A percentile compares a stretch with the other conserved stretches of the same genome.
Evolutionary conservation across 2,797 vertebrate genomes (phyloP).

Genomic region (Erethizon dorsatum): DNA sequence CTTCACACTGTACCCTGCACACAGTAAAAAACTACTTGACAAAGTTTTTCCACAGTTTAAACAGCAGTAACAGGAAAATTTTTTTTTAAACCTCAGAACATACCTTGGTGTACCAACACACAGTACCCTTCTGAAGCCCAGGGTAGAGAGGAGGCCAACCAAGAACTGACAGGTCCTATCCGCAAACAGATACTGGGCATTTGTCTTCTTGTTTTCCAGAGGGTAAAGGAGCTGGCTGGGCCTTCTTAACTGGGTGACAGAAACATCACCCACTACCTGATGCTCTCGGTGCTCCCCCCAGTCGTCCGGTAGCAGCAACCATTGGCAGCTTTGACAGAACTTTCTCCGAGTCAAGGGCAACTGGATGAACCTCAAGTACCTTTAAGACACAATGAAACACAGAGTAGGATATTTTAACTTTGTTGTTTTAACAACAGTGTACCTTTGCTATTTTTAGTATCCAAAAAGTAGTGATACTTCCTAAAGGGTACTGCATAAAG

Average conservation of each 20-base stretch:
- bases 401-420: conserved; percentile 40
- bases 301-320: conserved; percentile 92
- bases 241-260: conserved; percentile 89
- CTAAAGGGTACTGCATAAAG: conserved; percentile 41
- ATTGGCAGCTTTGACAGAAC: conserved; percentile 95
- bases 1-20: not conserved
- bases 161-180: conserved; percentile 95
- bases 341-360: conserved; percentile 90
- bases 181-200: conserved; percentile 97
- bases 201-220: conserved; percentile 96
- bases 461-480: conserved; percentile 52
- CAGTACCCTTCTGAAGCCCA: conserved; percentile 94
- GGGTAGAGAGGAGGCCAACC: conserved; percentile 90
- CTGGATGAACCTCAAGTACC: conserved; percentile 91
- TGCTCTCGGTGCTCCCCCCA: conserved; percentile 90
- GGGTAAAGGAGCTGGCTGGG: conserved; percentile 94
- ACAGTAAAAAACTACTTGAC: not conserved
- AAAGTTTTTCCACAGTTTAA: not conserved
- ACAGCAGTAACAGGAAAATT: not conserved
- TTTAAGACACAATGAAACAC: conserved; percentile 83
- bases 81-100: not conserved
- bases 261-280: conserved; percentile 86
- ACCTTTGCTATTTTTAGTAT: conserved; percentile 62
- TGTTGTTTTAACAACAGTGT: conserved; percentile 14
- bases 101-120: conserved; percentile 97